phyloP scores from a whole-genome alignment of 1,140 invertebrate genomes.

The Dinoponera quadriceps region DNA sequence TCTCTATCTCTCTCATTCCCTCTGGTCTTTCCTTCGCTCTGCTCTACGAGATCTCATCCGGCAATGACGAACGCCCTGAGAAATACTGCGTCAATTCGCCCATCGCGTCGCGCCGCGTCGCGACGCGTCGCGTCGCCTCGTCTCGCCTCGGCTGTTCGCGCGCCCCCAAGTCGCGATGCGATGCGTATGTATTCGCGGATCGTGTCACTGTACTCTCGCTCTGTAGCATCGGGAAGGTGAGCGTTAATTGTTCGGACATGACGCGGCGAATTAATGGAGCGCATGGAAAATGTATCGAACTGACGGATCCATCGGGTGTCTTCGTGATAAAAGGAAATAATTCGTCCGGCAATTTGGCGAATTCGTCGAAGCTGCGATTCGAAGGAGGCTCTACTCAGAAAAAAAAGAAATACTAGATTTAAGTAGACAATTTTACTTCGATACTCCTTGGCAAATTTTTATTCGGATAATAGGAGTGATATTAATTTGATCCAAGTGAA shows the following conservation, averaged over 20 bases:
- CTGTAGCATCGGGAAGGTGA: constrained; percentile 14
- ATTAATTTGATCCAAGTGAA: no score
- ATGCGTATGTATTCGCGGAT: constrained; percentile 36
- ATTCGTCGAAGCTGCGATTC: no score
- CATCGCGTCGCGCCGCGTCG: constrained; percentile 28
- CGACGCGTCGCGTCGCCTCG: constrained; percentile 37
- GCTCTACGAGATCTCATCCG: constrained; percentile 49
- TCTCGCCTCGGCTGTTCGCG: constrained; percentile 15
- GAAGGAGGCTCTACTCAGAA: no score
- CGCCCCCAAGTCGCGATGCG: background rate
- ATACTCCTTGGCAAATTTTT: no score
- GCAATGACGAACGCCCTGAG: constrained; percentile 63
- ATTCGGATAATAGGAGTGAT: no score
- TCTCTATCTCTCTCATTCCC: constrained; percentile 26
- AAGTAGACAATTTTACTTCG: no score
- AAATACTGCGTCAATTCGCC: constrained; percentile 44
- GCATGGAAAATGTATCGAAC: no score
- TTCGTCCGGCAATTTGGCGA: no score
- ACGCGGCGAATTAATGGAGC: background rate
- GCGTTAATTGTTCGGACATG: background rate
- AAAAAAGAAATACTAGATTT: no score
- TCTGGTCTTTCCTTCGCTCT: constrained; percentile 14
- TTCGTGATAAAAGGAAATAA: no score
- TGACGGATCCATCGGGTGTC: no score
- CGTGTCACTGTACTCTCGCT: constrained; percentile 3